A percentile compares a stretch with the other conserved stretches of the same genome.
These are phyloP conservation scores for Ochropacha duplaris DNA, from an alignment of 2,888 invertebrate species.

Conservation along the genomic window DNA sequence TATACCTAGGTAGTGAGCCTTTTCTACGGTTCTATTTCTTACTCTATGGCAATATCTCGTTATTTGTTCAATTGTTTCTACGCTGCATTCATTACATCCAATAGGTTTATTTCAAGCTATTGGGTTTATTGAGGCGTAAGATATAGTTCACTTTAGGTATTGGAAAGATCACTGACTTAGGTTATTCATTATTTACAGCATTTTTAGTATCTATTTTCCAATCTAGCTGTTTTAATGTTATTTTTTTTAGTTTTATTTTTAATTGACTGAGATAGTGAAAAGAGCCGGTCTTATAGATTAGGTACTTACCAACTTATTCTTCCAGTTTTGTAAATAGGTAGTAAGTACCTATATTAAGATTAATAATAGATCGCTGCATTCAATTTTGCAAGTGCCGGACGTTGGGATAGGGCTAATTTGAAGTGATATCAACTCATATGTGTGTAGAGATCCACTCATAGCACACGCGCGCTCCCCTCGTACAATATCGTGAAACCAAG, in stretches of 20 bases:
- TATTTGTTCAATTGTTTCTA: not conserved
- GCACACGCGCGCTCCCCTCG: slow-evolving; percentile 59
- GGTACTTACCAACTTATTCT: no score
- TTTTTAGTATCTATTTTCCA: no score
- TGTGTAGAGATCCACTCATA: slow-evolving; percentile 55
- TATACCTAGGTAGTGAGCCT: no score
- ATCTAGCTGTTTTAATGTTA: not conserved
- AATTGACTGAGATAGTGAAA: not conserved
- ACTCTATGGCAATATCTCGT: not conserved
- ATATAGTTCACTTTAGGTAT: not conserved
- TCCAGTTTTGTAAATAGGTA: not conserved
- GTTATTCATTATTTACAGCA: not conserved
- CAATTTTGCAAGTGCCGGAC: slow-evolving; percentile 8
- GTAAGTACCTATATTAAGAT: not conserved
- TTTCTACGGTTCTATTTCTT: no score
- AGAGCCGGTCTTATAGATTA: not conserved
- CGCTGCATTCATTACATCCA: not conserved
- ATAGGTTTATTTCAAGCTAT: not conserved
- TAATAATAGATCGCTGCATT: not conserved
- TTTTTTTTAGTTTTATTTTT: not conserved
- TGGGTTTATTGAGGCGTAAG: not conserved
- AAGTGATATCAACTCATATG: slow-evolving; percentile 68
- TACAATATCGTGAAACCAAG: slow-evolving; percentile 26
- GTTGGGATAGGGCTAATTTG: slow-evolving; percentile 41
- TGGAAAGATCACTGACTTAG: not conserved